These are phyloP conservation scores for Pelvicachromis taeniatus DNA, from an alignment of 2,113 vertebrate genomes.

Conservation along the genomic window DNA sequence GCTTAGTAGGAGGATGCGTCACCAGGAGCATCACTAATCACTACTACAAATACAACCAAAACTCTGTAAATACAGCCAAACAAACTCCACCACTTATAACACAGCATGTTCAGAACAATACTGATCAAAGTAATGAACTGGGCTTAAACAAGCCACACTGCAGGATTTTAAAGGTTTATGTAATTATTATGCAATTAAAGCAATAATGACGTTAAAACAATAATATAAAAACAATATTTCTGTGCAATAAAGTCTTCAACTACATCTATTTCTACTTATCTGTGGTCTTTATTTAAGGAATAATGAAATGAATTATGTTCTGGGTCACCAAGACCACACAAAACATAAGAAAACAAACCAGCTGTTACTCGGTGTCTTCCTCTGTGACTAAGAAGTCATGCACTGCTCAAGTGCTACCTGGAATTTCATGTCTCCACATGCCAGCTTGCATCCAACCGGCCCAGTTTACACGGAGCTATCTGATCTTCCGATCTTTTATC, in stretches of 20 bases:
- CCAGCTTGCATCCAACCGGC: neutral
- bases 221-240: neutral
- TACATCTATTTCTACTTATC: neutral
- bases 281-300: neutral
- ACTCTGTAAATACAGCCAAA: neutral
- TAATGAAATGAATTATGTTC: neutral
- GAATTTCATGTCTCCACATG: slow-evolving; percentile 6
- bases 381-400: neutral
- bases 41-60: neutral
- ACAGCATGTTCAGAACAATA: neutral
- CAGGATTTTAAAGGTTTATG: neutral
- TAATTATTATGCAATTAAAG: neutral
- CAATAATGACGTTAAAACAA: neutral
- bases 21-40: too few species aligned
- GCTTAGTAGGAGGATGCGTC: neutral
- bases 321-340: neutral
- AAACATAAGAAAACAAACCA: neutral
- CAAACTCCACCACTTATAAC: neutral
- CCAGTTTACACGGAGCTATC: neutral
- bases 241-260: neutral
- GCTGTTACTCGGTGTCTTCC: neutral
- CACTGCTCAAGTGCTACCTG: neutral
- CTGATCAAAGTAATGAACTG: neutral
- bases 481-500: slow-evolving; percentile 23
- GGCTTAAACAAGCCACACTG: neutral